A percentile compares a stretch with the other conserved stretches of the same genome.
phyloP scores from a whole-genome alignment of 2,797 vertebrate genomes.

The Girardinus metallicus region DNA sequence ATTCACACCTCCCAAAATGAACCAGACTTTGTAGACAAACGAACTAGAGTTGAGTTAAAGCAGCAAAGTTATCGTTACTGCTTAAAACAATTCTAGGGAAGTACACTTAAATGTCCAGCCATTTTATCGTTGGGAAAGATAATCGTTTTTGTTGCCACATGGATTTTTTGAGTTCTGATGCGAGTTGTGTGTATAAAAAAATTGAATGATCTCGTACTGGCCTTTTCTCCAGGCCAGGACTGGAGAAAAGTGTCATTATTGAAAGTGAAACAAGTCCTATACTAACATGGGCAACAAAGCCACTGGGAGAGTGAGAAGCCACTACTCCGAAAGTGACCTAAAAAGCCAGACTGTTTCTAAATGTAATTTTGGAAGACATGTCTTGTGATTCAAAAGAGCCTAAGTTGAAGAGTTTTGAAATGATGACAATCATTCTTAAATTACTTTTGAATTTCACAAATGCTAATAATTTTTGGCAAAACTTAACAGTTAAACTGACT shows the following conservation, averaged over 20 bases:
- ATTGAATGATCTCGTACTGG: not conserved
- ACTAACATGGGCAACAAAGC: not conserved
- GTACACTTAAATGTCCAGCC: not conserved
- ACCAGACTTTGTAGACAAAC: too few species aligned
- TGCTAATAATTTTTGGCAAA: not conserved
- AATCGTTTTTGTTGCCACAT: not conserved
- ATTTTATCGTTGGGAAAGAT: not conserved
- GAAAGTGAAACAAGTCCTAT: not conserved
- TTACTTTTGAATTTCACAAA: not conserved
- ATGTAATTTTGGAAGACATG: too few species aligned
- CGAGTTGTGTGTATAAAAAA: not conserved
- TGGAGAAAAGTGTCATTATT: not conserved
- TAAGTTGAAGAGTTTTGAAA: too few species aligned
- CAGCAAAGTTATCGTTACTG: not conserved
- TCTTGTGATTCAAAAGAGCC: too few species aligned
- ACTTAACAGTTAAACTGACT: not conserved
- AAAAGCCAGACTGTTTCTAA: too few species aligned
- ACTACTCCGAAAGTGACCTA: not conserved
- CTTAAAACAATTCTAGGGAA: not conserved
- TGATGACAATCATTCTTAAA: not conserved
- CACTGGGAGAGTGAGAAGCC: not conserved
- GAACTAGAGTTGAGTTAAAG: too few species aligned
- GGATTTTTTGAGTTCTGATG: not conserved
- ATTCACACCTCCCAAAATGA: too few species aligned
- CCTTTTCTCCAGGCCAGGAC: too few species aligned